Conservation (phyloP, 2,797 vertebrate species). For the Trematomus bernacchii region DNA sequence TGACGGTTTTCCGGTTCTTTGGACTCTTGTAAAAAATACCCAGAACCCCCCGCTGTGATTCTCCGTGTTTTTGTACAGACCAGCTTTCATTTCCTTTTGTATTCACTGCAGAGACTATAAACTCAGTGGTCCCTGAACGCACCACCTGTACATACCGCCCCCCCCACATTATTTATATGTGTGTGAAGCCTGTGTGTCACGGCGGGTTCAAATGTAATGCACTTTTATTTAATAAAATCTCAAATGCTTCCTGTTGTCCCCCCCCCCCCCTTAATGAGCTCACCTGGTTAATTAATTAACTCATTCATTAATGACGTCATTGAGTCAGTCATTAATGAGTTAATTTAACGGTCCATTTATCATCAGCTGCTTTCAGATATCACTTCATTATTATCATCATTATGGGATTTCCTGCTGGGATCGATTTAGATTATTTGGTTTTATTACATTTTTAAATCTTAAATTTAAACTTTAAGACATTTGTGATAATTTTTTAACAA, state of each 20-base stretch:
- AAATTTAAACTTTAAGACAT: background rate
- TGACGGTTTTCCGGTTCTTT: too few species aligned
- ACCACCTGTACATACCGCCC: conserved; percentile 36
- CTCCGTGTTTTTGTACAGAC: conserved; percentile 78
- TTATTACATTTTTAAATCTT: too few species aligned
- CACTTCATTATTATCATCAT: background rate
- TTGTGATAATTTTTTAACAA: background rate
- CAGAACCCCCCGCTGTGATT: too few species aligned
- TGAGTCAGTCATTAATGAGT: background rate
- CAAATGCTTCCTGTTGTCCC: conserved; percentile 56
- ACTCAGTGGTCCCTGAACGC: conserved; percentile 27
- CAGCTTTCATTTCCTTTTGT: conserved; percentile 40
- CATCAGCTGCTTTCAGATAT: background rate
- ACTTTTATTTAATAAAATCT: conserved; percentile 79
- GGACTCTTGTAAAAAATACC: too few species aligned
- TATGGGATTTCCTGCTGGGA: background rate
- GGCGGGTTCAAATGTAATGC: conserved; percentile 64
- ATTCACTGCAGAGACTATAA: conserved; percentile 14
- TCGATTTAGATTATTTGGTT: background rate
- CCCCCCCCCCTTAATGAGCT: background rate
- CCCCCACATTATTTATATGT: conserved; percentile 32
- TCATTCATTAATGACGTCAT: background rate
- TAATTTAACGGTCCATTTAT: background rate
- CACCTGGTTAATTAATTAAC: background rate
- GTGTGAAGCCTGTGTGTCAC: conserved; percentile 84